Percentiles rank a stretch among this genome's conserved stretches.
These are phyloP conservation scores for Vulpes ferrilata DNA, from an alignment of 2,113 vertebrate genomes.

Conservation along the genomic window DNA sequence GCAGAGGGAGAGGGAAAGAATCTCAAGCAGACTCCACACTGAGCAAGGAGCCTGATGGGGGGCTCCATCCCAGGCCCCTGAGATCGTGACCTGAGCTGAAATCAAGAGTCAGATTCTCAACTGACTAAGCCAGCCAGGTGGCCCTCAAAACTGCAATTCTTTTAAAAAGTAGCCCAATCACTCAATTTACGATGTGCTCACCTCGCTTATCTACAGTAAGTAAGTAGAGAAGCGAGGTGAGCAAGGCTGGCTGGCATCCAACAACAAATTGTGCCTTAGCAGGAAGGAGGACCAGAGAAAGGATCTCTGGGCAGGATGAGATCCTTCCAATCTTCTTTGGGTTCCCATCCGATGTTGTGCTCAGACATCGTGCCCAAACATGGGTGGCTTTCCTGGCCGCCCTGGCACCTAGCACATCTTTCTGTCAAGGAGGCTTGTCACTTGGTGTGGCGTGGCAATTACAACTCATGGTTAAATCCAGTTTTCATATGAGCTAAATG, in stretches of 20 bases:
- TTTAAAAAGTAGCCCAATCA: neutral
- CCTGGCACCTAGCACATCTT: neutral
- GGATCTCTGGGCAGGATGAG: too few relatives aligned
- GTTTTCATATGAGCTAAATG: accelerated
- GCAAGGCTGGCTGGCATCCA: neutral
- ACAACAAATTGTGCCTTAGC: too few relatives aligned
- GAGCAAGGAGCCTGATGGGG: too few relatives aligned
- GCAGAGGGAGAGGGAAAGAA: too few relatives aligned
- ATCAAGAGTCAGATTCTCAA: too few relatives aligned
- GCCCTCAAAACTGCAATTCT: neutral
- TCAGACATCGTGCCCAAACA: neutral
- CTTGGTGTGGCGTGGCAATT: neutral
- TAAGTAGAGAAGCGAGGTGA: neutral
- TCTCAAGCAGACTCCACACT: too few relatives aligned
- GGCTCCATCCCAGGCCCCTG: too few relatives aligned
- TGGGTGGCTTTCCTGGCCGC: too few relatives aligned
- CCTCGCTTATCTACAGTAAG: too few relatives aligned
- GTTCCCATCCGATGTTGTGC: neutral
- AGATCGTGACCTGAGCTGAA: too few relatives aligned
- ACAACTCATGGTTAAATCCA: neutral
- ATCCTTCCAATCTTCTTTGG: neutral
- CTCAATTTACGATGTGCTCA: neutral
- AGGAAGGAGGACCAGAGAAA: neutral
- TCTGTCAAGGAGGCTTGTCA: neutral
- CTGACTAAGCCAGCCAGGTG: too few relatives aligned